Percentiles rank a stretch among this genome's conserved stretches.
Evolutionary conservation across 2,113 vertebrate species (phyloP).

Genomic region (Datnioides undecimradiatus): DNA sequence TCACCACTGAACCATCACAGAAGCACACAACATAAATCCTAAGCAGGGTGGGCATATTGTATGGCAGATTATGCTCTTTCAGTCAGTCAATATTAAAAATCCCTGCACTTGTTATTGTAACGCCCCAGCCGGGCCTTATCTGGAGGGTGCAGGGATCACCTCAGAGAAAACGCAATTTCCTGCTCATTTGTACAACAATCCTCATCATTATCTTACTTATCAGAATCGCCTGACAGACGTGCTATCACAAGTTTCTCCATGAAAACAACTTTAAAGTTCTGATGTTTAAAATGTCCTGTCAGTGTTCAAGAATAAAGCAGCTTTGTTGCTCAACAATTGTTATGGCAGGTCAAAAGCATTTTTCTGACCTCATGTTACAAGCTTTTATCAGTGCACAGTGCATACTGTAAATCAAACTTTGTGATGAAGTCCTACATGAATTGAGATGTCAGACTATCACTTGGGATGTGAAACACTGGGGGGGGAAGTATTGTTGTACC

Average conservation of each 20-base stretch:
- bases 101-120: conserved; percentile 61
- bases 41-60: conserved; percentile 38
- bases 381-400: conserved; percentile 10
- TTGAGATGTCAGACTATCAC: conserved; percentile 13
- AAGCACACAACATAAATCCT: conserved; percentile 37
- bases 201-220: conserved; percentile 72
- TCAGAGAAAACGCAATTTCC: conserved; percentile 74
- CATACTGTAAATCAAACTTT: not conserved
- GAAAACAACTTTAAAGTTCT: conserved; percentile 60
- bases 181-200: conserved; percentile 74
- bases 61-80: conserved; percentile 44
- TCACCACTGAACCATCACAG: conserved; percentile 32
- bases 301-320: conserved; percentile 5
- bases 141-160: conserved; percentile 69
- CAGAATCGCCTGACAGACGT: conserved; percentile 47
- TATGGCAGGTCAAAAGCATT: conserved; percentile 39
- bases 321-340: conserved; percentile 22
- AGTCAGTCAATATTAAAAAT: conserved; percentile 68
- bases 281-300: conserved; percentile 30
- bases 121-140: conserved; percentile 70
- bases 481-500: not conserved
- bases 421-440: conserved; percentile 18
- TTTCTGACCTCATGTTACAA: not conserved
- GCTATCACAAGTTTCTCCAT: conserved; percentile 39
- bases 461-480: not conserved